Conservation (phyloP, 2,888 invertebrate genomes). For the Drosophila hamatofila region DNA sequence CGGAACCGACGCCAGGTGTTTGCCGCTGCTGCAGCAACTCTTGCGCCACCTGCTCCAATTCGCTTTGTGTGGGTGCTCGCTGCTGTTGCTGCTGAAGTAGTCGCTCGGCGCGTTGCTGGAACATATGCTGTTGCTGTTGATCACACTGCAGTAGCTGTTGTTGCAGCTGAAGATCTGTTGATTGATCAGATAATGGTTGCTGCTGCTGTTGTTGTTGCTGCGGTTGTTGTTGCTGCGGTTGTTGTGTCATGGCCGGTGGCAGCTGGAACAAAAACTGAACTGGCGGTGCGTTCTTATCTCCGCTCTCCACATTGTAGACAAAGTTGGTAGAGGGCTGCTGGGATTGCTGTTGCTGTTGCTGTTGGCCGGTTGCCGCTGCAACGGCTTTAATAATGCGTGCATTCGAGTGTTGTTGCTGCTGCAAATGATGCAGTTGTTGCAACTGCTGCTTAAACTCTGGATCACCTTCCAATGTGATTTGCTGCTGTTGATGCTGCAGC, state of each 20-base stretch:
- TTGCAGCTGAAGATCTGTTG: conserved; percentile 62
- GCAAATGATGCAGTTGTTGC: conserved; percentile 66
- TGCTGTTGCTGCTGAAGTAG: conserved; percentile 76
- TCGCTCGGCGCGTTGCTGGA: conserved; percentile 79
- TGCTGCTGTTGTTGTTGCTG: conserved; percentile 60
- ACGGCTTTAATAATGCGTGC: conserved; percentile 82
- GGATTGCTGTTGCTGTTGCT: conserved; percentile 71
- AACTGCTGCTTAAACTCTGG: conserved; percentile 82
- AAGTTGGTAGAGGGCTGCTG: conserved; percentile 84
- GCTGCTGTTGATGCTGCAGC: conserved; percentile 77
- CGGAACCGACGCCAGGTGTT: conserved; percentile 60
- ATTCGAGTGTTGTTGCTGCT: conserved; percentile 83
- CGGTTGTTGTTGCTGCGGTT: conserved; percentile 60
- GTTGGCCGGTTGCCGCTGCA: conserved; percentile 77
- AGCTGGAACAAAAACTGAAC: conserved; percentile 85
- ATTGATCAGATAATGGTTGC: conserved; percentile 31
- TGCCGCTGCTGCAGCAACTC: conserved; percentile 83
- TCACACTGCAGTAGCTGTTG: conserved; percentile 68
- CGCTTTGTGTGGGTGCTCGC: conserved; percentile 74
- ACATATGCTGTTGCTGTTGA: conserved; percentile 73
- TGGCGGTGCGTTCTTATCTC: conserved; percentile 84
- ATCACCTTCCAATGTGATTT: conserved; percentile 75
- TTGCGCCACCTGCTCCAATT: conserved; percentile 83
- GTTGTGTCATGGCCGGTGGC: conserved; percentile 79
- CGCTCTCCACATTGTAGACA: conserved; percentile 84